These are phyloP conservation scores for Pelmatolapia mariae DNA, from an alignment of 2,113 vertebrate species.

Conservation along the genomic window DNA sequence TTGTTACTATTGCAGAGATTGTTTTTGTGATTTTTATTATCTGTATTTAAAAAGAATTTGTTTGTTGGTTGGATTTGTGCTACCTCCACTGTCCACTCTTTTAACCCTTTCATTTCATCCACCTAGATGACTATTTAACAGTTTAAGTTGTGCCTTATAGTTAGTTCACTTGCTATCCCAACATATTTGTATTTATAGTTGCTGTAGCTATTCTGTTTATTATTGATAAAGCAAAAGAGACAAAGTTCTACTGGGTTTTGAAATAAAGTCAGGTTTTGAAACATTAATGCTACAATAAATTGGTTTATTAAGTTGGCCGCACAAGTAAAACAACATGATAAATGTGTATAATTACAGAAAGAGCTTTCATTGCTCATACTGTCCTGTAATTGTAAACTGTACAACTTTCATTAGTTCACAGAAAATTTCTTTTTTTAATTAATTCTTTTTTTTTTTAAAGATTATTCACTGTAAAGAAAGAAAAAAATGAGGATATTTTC, in stretches of 20 bases:
- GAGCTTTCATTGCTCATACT: background rate
- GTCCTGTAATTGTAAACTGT: background rate
- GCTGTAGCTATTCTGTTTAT: background rate
- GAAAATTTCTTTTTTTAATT: background rate
- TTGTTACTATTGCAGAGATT: background rate
- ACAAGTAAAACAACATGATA: background rate
- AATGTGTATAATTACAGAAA: background rate
- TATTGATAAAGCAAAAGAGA: background rate
- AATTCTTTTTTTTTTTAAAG: background rate
- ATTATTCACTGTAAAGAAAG: background rate
- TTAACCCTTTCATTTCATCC: background rate
- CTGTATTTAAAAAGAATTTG: background rate
- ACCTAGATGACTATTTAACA: background rate
- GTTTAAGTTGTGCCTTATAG: background rate
- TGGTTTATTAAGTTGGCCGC: background rate
- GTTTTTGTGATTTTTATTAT: background rate
- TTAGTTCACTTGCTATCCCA: background rate
- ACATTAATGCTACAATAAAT: background rate
- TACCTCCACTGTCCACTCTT: background rate
- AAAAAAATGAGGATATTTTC: background rate
- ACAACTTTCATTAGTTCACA: background rate
- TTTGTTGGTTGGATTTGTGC: background rate
- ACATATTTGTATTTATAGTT: background rate
- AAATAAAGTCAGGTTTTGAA: background rate
- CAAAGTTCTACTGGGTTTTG: background rate